phyloP scores from a whole-genome alignment of 2,113 vertebrate genomes.

The Apaloderma vittatum region DNA sequence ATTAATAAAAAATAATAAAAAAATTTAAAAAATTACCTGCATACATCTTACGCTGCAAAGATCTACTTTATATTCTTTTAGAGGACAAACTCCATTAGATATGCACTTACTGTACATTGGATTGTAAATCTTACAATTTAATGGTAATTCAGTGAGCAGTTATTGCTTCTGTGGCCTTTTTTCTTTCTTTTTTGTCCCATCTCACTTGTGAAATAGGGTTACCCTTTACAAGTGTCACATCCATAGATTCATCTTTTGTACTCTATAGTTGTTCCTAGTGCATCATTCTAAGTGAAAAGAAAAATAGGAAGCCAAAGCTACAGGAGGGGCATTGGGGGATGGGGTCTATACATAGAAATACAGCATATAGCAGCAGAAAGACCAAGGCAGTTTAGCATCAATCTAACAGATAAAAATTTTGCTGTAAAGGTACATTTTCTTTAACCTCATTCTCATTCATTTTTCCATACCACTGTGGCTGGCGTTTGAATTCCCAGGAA shows the following conservation, averaged over 20 bases:
- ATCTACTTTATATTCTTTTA: slow-evolving; percentile 85
- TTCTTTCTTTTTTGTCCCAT: slow-evolving; percentile 84
- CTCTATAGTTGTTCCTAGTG: slow-evolving; percentile 80
- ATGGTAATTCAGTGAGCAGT: slow-evolving; percentile 87
- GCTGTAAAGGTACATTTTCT: slow-evolving; percentile 78
- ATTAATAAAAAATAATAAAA: slow-evolving; percentile 40
- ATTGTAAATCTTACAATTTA: slow-evolving; percentile 89
- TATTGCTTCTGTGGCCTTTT: slow-evolving; percentile 88
- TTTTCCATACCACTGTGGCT: slow-evolving; percentile 70
- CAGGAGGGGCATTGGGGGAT: slow-evolving; percentile 54
- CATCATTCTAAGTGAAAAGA: slow-evolving; percentile 80
- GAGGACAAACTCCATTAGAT: slow-evolving; percentile 88
- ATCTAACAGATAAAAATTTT: slow-evolving; percentile 78
- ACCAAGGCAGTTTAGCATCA: slow-evolving; percentile 64
- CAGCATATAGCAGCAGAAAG: slow-evolving; percentile 54
- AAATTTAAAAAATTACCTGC: slow-evolving; percentile 63
- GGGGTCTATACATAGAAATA: slow-evolving; percentile 29
- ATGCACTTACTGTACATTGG: slow-evolving; percentile 85
- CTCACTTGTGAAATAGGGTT: slow-evolving; percentile 88
- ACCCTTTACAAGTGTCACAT: slow-evolving; percentile 86
- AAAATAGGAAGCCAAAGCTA: slow-evolving; percentile 73
- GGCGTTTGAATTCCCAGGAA: slow-evolving; percentile 76
- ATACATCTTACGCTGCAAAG: slow-evolving; percentile 69
- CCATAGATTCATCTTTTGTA: slow-evolving; percentile 85
- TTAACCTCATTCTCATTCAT: slow-evolving; percentile 76